phyloP scores from a whole-genome alignment of 2,113 vertebrate genomes.

The Platycercus adscitus region DNA sequence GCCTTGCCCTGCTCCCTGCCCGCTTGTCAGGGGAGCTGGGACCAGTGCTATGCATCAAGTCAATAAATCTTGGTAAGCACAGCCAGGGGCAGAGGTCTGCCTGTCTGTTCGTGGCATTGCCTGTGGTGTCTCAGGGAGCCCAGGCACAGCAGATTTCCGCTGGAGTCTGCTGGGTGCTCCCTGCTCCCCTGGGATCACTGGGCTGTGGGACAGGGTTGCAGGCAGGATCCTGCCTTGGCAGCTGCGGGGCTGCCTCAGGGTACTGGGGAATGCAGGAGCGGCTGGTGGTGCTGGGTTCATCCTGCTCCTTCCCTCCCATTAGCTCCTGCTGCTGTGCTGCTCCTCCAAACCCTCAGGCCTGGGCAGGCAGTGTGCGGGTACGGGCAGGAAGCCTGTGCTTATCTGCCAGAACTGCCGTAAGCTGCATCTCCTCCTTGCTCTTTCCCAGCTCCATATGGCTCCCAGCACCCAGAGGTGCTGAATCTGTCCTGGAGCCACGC shows the following conservation, averaged over 20 bases:
- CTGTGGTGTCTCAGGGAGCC: rapidly evolving
- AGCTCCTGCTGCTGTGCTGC: rapidly evolving
- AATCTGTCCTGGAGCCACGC: background rate
- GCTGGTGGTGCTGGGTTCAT: background rate
- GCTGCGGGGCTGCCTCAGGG: background rate
- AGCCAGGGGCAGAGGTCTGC: rapidly evolving
- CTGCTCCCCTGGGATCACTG: rapidly evolving
- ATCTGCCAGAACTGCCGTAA: background rate
- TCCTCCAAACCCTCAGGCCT: background rate
- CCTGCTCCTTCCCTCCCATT: background rate
- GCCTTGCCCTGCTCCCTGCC: background rate
- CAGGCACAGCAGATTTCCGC: rapidly evolving
- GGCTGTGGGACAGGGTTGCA: rapidly evolving
- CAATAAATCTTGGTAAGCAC: slow-evolving; percentile 53
- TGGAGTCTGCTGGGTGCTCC: background rate
- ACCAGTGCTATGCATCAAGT: background rate
- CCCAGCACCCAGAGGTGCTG: background rate
- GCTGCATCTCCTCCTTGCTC: background rate
- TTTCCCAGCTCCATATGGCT: background rate
- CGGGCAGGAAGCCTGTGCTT: background rate
- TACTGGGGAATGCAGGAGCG: background rate
- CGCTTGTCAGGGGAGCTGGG: rapidly evolving
- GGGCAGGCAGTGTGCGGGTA: background rate
- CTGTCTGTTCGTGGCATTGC: background rate
- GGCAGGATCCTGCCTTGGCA: background rate